Base-by-base conservation (phyloP, 2,113 vertebrate genomes). In the Hystrix brachyura region DNA sequence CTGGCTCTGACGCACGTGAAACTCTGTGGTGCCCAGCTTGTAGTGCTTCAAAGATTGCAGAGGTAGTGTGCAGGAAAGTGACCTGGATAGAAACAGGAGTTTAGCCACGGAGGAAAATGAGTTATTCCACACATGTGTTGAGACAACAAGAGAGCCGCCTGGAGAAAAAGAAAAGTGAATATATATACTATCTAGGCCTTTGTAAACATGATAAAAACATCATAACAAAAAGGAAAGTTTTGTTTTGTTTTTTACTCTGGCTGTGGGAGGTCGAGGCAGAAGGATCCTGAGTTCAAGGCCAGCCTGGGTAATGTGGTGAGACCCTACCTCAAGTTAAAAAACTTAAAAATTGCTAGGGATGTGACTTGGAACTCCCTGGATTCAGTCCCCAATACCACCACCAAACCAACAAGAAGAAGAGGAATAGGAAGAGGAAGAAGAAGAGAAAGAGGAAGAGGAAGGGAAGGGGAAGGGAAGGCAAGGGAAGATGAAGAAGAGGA, bases 21-120 rank as follows among this genome's bases (percentile, higher is more conserved):
- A 29, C 13, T 86, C 18, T 43, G 27, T 57, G 90, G 25, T 10
- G 65, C 6, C 38, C 65, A 81, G 55, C 11, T 91, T 71, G 74
- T 15, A 27, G 71, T 53, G 25, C 43, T 69, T 83, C 46, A 86
- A 62, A 29, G 62, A 74, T 76, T 59, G 38, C 83, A 91, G 69
- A 25, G 89, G 38, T 25, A 57, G 67, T 60, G 38, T n/a, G n/a
- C 46, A 93, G 55, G 84, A 94, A 90, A 92, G 29, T 90, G 55
- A 71, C 17, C 4, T 53, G 72, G 64, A 34, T 69, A 46, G 38
- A 38, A 53, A 13, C 2, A 90, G 38, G 38, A 94, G 78, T 90
- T 94, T 87, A 76, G 17, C 5, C 80, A 55, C n/a, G 65, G 71
- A 46, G 21, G 55, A 72, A 89, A 89, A 29, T 71, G 43, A 79